Evolutionary conservation across 2,888 invertebrate species (phyloP), one percentile per base, ranked within the genome.

Genomic region (Unio pictorum): DNA sequence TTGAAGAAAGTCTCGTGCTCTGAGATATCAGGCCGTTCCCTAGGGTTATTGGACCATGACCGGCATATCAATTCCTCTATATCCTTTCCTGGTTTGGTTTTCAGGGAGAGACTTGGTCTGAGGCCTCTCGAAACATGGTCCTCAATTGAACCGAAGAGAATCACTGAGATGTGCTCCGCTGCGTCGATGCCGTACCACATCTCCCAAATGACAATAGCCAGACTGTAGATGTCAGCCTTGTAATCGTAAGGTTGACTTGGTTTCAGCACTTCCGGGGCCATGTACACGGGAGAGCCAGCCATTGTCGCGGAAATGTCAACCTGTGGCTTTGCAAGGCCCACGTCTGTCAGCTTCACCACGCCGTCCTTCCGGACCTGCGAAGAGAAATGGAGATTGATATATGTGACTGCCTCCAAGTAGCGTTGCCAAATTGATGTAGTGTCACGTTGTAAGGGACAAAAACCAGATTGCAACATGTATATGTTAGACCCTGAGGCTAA

Each of bases 281-380:
- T 78, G 69, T 83, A 84, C 17, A 78, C 78, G 8, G 79, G 79
- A 20, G 82, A 79, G 15, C 83, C 84, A n/a, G 78, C 79, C 28
- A 74, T 70, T 8, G 82, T 78, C 8, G 81, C 81, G 8, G 84
- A 78, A 23, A 87, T 85, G 55, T 84, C 82, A 15, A 65, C 64
- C 26, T 78, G 81, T 23, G 74, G 74, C 69, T 87, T 88, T 17
- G 86, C 82, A 20, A 86, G 78, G 1, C 88, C 88, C 7, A 87
- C 84, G 67, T 88, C 88, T 0, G 85, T 84, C 8, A 88, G 76
- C 65, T 86, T 87, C 5, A 88, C 79, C 4, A 61, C 45, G 30
- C 75, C 70, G 17, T 75, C 67, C 6, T 72, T 67, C 2, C 71
- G 73, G 11, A 80, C 75, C 76, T 79, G 66, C 18, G 65, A 55